Evolutionary conservation across 2,797 vertebrate genomes (phyloP).

Genomic region (Poeciliopsis paucimaculata): DNA sequence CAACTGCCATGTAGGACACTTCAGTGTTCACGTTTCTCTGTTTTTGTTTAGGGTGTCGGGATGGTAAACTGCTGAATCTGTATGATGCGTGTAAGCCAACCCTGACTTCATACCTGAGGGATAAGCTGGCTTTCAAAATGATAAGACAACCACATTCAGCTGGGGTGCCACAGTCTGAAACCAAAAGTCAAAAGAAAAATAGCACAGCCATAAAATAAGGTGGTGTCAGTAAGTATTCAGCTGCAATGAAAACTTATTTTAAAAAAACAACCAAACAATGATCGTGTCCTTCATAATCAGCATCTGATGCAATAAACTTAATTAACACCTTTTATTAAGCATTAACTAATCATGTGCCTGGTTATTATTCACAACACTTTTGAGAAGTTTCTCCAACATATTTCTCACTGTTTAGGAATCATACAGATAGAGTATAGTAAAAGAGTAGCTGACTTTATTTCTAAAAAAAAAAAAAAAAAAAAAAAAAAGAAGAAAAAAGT

Average conservation of each 20-base stretch:
- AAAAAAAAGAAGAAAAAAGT: constrained; percentile 7
- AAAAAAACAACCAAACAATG: background rate
- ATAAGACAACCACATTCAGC: constrained; percentile 63
- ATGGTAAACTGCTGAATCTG: constrained; percentile 44
- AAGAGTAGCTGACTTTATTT: background rate
- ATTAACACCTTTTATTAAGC: constrained; percentile 21
- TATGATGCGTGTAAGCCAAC: constrained; percentile 55
- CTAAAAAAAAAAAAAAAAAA: background rate
- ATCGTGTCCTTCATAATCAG: constrained; percentile 23
- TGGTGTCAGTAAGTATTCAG: constrained; percentile 10
- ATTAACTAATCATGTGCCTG: background rate
- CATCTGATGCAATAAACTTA: constrained; percentile 8
- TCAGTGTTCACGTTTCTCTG: constrained; percentile 53
- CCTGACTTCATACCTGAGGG: constrained; percentile 62
- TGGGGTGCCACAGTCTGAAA: constrained; percentile 37
- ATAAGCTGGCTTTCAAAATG: constrained; percentile 42
- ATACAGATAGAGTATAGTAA: background rate
- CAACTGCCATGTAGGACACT: constrained; percentile 16
- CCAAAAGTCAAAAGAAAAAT: constrained; percentile 15
- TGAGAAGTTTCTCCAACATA: background rate
- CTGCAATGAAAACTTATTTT: background rate
- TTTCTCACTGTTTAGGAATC: background rate
- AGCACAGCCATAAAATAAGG: constrained; percentile 12
- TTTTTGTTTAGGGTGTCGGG: constrained; percentile 41
- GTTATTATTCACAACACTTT: background rate